phyloP scores from a whole-genome alignment of 2,113 vertebrate genomes.

The Propithecus coquereli region DNA sequence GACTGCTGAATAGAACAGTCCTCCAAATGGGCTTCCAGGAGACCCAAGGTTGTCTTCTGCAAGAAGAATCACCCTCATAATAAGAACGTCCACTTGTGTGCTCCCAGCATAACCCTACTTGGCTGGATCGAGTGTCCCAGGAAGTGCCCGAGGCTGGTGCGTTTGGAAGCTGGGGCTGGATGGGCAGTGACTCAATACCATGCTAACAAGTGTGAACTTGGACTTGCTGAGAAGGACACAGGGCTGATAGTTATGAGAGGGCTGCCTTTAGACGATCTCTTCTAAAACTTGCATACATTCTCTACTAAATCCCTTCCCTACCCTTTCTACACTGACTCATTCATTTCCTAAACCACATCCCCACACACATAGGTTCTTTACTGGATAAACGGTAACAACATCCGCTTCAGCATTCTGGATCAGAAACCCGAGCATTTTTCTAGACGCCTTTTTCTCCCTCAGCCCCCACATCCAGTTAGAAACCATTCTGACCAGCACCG shows the following conservation, averaged over 20 bases:
- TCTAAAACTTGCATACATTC: not conserved
- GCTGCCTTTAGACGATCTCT: not conserved
- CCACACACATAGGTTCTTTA: not conserved
- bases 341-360: accelerated
- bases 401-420: not conserved
- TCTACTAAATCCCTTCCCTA: not conserved
- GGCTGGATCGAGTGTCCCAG: not conserved
- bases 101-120: not conserved
- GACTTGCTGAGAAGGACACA: not conserved
- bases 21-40: not conserved
- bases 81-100: not conserved
- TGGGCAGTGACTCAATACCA: not conserved
- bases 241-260: not conserved
- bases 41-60: not conserved
- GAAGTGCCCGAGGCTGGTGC: not conserved
- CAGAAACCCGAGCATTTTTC: not conserved
- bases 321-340: not conserved
- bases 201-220: not conserved
- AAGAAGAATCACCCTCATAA: not conserved
- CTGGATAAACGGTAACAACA: not conserved
- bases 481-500: not conserved
- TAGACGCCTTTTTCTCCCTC: not conserved
- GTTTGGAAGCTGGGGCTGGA: not conserved
- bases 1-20: not conserved
- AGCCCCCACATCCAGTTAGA: not conserved